These are phyloP conservation scores for Rotaria socialis DNA, from an alignment of 2,888 invertebrate species.

Conservation along the genomic window DNA sequence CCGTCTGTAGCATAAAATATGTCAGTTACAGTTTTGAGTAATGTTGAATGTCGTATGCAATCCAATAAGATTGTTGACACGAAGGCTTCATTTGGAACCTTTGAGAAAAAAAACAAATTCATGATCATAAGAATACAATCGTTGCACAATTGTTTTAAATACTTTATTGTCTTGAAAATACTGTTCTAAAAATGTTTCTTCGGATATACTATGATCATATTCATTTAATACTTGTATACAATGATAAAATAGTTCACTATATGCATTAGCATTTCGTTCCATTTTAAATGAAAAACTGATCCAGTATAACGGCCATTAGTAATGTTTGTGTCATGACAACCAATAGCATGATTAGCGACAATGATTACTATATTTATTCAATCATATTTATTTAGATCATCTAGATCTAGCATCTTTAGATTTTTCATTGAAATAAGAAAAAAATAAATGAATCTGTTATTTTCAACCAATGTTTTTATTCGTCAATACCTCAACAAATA, in stretches of 20 bases:
- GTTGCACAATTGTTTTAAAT: slow-evolving; percentile 27
- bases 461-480: background rate
- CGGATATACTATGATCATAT: slow-evolving; percentile 51
- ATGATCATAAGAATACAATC: no score
- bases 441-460: no score
- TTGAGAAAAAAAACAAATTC: no score
- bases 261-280: background rate
- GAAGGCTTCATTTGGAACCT: slow-evolving; percentile 54
- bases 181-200: slow-evolving; percentile 53
- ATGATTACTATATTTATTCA: background rate
- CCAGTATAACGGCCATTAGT: background rate
- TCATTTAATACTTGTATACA: slow-evolving; percentile 52
- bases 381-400: no score
- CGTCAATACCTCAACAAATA: background rate
- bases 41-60: slow-evolving; percentile 52
- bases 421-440: no score
- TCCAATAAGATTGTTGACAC: slow-evolving; percentile 57
- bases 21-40: slow-evolving; percentile 53
- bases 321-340: background rate
- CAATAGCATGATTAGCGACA: no score
- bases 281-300: background rate
- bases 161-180: slow-evolving; percentile 51
- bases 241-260: slow-evolving; percentile 51
- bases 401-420: no score
- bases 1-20: slow-evolving; percentile 56